These are phyloP conservation scores for Tokudaia tokunoshimensis DNA, from an alignment of 2,797 vertebrate species.

Conservation along the genomic window DNA sequence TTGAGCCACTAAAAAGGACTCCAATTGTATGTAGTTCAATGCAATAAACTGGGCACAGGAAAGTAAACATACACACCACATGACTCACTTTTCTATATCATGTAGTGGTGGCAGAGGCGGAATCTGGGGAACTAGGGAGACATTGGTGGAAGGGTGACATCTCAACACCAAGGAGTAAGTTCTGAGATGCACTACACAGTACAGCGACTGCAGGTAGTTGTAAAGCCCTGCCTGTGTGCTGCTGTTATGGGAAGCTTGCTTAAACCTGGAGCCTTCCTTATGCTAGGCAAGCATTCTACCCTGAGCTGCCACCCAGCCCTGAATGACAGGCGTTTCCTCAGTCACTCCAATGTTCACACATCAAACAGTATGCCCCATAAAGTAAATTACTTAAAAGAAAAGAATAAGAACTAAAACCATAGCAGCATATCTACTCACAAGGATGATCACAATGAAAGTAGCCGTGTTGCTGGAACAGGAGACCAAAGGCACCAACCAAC, in stretches of 20 bases:
- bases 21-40: neutral
- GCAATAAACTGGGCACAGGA: neutral
- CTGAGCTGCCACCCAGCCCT: neutral
- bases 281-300: neutral
- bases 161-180: neutral
- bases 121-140: neutral
- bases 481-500: neutral
- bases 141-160: neutral
- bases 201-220: fast-evolving
- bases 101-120: neutral
- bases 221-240: neutral
- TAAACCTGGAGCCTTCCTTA: neutral
- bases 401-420: neutral
- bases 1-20: neutral
- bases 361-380: neutral
- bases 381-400: neutral
- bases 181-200: neutral
- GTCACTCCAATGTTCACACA: neutral
- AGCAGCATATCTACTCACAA: neutral
- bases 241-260: neutral
- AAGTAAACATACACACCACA: neutral
- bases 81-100: neutral
- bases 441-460: neutral
- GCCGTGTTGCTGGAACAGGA: neutral
- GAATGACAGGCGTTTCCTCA: neutral